Evolutionary conservation across 2,888 invertebrate species (phyloP).

Genomic region (Rotaria socialis): DNA sequence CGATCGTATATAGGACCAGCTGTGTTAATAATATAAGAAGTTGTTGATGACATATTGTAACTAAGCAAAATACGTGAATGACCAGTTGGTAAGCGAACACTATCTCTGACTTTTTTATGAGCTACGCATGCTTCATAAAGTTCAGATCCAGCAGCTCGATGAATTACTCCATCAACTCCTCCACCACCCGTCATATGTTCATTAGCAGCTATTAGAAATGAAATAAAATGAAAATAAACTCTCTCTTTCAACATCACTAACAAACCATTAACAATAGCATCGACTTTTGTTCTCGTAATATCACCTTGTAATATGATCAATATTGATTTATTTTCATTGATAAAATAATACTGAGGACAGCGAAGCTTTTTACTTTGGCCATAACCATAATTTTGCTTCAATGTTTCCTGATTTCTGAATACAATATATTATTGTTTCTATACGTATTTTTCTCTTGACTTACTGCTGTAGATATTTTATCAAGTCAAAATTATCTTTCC

Average conservation of each 20-base stretch:
- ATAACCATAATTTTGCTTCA: neutral
- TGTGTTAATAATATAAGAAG: slow-evolving; percentile 1
- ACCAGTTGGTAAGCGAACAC: slow-evolving; percentile 35
- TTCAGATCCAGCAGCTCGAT: neutral
- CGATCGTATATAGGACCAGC: neutral
- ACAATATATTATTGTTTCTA: neutral
- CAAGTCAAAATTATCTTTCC: neutral
- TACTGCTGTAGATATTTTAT: neutral
- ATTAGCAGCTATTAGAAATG: slow-evolving; percentile 8
- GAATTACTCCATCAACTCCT: slow-evolving; percentile 20
- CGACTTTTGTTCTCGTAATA: neutral
- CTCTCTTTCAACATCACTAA: neutral
- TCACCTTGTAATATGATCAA: slow-evolving; percentile 12
- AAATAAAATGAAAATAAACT: neutral
- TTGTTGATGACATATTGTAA: neutral
- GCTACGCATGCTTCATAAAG: neutral
- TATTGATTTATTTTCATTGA: neutral
- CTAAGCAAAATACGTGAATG: slow-evolving; percentile 27
- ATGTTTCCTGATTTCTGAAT: neutral
- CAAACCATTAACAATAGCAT: slow-evolving; percentile 8
- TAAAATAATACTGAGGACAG: neutral
- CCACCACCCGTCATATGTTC: slow-evolving; percentile 22
- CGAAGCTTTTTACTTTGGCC: neutral
- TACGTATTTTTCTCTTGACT: neutral
- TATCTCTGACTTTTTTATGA: neutral